Conservation (phyloP, 1,140 invertebrate genomes). For the Caenorhabditis brenneri region DNA sequence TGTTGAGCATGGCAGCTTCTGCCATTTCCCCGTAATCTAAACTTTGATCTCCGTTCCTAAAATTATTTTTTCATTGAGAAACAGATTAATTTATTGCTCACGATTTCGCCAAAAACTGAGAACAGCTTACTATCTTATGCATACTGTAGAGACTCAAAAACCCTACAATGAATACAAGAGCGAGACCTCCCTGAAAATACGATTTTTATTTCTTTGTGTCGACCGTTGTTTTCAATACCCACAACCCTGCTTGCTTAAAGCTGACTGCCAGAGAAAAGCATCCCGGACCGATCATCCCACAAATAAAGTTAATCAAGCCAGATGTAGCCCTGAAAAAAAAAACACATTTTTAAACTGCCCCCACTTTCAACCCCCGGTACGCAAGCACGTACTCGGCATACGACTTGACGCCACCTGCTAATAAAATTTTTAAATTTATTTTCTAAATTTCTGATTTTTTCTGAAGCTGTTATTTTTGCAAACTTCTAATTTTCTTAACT, state of each 20-base stretch:
- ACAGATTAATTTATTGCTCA: neutral
- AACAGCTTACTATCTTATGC: constrained; percentile 45
- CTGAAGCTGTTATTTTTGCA: too few species aligned
- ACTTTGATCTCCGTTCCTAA: constrained; percentile 16
- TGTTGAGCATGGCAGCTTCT: constrained; percentile 13
- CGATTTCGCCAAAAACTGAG: constrained; percentile 44
- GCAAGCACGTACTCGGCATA: neutral
- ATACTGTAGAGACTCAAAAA: constrained; percentile 36
- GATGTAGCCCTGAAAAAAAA: constrained; percentile 40
- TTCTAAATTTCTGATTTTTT: too few species aligned
- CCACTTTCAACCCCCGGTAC: neutral
- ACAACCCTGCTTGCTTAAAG: constrained; percentile 44
- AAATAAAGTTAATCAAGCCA: constrained; percentile 40
- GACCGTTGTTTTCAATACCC: constrained; percentile 18
- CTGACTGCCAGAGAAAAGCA: constrained; percentile 44
- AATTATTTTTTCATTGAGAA: neutral
- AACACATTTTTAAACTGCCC: neutral
- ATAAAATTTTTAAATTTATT: too few species aligned
- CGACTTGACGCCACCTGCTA: neutral
- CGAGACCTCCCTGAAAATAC: constrained; percentile 38
- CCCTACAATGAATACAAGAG: constrained; percentile 42
- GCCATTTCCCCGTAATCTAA: constrained; percentile 52
- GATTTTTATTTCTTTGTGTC: neutral
- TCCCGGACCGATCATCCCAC: constrained; percentile 50
- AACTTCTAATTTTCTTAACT: too few species aligned